Evolutionary conservation across 1,140 invertebrate species (phyloP).

Genomic region (Theocolax elegans): DNA sequence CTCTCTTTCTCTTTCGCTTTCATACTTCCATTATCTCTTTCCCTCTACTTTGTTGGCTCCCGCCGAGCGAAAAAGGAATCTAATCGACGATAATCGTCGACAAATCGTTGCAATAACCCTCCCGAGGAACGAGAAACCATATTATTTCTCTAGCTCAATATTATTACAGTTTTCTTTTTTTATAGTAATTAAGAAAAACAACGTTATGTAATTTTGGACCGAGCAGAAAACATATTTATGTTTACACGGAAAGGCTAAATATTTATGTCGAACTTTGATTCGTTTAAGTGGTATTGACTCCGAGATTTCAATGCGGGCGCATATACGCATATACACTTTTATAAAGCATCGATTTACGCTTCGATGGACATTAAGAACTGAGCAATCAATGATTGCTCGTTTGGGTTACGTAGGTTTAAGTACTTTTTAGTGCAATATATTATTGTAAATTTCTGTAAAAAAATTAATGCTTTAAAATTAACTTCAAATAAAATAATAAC

Average conservation of each 20-base stretch:
- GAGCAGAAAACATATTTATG: too few relatives aligned
- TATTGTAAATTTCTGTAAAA: too few relatives aligned
- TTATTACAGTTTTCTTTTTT: neutral
- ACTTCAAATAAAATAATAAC: too few relatives aligned
- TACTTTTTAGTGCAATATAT: too few relatives aligned
- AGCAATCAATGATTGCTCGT: too few relatives aligned
- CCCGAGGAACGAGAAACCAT: neutral
- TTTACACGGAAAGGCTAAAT: too few relatives aligned
- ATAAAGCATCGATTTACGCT: conserved; percentile 34
- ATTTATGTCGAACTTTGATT: too few relatives aligned
- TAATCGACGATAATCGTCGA: conserved; percentile 24
- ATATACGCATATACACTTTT: neutral
- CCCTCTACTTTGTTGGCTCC: neutral
- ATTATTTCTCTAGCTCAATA: neutral
- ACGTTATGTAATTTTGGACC: too few relatives aligned
- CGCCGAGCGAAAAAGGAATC: conserved; percentile 8
- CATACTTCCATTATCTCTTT: conserved; percentile 12
- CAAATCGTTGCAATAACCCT: conserved; percentile 23
- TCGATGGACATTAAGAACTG: conserved; percentile 6
- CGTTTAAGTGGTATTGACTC: too few relatives aligned
- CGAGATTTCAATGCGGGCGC: conserved; percentile 30
- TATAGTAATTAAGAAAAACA: too few relatives aligned
- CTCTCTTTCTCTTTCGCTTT: neutral
- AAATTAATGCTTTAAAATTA: too few relatives aligned
- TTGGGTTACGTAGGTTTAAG: too few relatives aligned